These are phyloP conservation scores for Cantharis flavilabris DNA, from an alignment of 2,888 invertebrate genomes.

Conservation along the genomic window DNA sequence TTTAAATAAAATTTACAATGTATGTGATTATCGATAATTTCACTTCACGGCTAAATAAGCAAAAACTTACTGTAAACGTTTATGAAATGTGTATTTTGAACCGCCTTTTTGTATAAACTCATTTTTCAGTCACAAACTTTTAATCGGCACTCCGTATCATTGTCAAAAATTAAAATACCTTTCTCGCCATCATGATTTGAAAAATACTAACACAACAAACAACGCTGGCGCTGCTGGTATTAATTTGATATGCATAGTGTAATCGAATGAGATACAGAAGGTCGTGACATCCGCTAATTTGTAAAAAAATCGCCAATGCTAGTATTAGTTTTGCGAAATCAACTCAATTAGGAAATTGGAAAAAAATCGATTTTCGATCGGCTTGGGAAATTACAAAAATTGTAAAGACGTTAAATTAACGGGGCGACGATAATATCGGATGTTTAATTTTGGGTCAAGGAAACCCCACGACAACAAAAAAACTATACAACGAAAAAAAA, in stretches of 20 bases:
- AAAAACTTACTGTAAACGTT: conserved; percentile 46
- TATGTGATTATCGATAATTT: neutral
- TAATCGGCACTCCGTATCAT: neutral
- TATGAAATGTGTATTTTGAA: conserved; percentile 47
- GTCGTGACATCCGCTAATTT: conserved; percentile 30
- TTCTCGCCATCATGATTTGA: conserved; percentile 10
- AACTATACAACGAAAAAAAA: neutral
- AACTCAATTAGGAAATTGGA: neutral
- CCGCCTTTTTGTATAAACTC: conserved; percentile 51
- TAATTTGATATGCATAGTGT: conserved; percentile 24
- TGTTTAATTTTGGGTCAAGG: neutral
- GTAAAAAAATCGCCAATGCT: neutral
- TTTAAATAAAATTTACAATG: neutral
- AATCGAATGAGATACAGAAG: conserved; percentile 27
- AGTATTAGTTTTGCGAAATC: neutral
- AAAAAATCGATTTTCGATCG: neutral
- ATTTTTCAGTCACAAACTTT: conserved; percentile 34
- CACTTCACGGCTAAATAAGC: neutral
- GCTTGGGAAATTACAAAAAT: neutral
- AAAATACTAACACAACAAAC: conserved; percentile 14
- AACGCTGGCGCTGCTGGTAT: neutral
- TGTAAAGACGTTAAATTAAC: neutral
- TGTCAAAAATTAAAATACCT: neutral
- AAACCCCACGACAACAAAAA: neutral
- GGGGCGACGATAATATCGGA: neutral